phyloP scores from a whole-genome alignment of 2,113 vertebrate genomes.

The Siphamia tubifer region DNA sequence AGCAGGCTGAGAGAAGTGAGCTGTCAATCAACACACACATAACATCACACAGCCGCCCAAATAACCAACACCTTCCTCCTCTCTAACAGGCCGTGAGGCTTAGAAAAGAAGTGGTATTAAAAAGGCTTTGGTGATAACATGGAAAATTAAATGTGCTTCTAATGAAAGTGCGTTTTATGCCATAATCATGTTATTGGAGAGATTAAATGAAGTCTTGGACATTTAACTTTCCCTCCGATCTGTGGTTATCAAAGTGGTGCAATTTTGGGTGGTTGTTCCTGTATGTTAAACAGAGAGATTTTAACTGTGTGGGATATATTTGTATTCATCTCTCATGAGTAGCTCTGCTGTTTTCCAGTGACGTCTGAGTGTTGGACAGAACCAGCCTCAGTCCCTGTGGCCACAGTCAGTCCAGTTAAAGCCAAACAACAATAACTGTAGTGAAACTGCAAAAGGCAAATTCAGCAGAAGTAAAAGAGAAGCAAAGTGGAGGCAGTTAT shows the following conservation, averaged over 20 bases:
- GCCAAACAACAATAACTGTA: not conserved
- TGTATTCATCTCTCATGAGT: too few relatives aligned
- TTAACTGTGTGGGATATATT: not conserved
- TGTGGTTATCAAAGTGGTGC: slow-evolving; percentile 39
- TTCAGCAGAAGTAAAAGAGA: not conserved
- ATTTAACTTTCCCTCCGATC: slow-evolving; percentile 38
- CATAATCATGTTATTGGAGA: slow-evolving; percentile 47
- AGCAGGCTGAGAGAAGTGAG: slow-evolving; percentile 4
- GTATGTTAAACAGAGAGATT: slow-evolving; percentile 10
- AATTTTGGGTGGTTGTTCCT: slow-evolving; percentile 22
- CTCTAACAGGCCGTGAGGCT: slow-evolving; percentile 9
- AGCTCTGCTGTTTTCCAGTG: slow-evolving; percentile 5
- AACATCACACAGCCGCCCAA: not conserved
- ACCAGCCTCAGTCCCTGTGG: not conserved
- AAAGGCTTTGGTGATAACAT: slow-evolving; percentile 36
- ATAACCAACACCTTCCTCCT: slow-evolving; percentile 24
- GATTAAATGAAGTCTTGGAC: slow-evolving; percentile 52
- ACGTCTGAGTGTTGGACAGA: slow-evolving; percentile 24
- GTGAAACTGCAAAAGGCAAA: not conserved
- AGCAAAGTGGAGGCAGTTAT: not conserved
- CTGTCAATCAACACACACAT: slow-evolving; percentile 49
- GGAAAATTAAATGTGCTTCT: slow-evolving; percentile 52
- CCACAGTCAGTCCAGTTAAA: not conserved
- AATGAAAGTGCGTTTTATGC: slow-evolving; percentile 19
- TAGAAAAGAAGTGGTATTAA: slow-evolving; percentile 18